Percentiles rank a stretch among this genome's conserved stretches.
phyloP scores from a whole-genome alignment of 2,113 vertebrate species.

The Paratilapia polleni region DNA sequence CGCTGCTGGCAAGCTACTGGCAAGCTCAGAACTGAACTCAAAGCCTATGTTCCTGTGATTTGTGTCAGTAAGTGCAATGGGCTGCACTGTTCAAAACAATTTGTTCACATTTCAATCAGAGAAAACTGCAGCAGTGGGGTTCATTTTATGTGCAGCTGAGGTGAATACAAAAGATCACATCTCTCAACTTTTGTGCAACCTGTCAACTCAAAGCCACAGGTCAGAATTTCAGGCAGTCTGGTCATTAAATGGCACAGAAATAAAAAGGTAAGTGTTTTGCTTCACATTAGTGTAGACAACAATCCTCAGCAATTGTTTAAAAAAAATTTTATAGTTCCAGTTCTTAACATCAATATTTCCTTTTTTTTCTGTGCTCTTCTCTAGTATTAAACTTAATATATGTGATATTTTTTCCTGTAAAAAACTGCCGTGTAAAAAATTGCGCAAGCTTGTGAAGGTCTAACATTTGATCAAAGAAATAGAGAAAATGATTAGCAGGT shows the following conservation, averaged over 20 bases:
- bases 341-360: too few species aligned
- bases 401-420: too few species aligned
- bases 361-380: not conserved
- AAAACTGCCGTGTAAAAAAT: too few species aligned
- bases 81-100: not conserved
- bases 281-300: too few species aligned
- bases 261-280: not conserved
- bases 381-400: not conserved
- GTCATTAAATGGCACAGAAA: not conserved
- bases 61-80: not conserved
- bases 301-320: too few species aligned
- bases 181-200: fast-evolving
- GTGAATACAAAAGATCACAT: not conserved
- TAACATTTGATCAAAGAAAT: not conserved
- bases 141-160: not conserved
- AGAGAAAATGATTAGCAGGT: not conserved
- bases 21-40: not conserved
- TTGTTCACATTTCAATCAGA: too few species aligned
- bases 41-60: not conserved
- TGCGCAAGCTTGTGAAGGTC: too few species aligned
- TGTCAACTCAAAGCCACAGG: not conserved
- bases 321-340: too few species aligned
- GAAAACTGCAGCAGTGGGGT: too few species aligned
- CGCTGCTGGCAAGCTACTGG: not conserved
- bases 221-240: not conserved